Evolutionary conservation across 1,140 invertebrate species (phyloP).

Genomic region (Zaprionus vittiger): DNA sequence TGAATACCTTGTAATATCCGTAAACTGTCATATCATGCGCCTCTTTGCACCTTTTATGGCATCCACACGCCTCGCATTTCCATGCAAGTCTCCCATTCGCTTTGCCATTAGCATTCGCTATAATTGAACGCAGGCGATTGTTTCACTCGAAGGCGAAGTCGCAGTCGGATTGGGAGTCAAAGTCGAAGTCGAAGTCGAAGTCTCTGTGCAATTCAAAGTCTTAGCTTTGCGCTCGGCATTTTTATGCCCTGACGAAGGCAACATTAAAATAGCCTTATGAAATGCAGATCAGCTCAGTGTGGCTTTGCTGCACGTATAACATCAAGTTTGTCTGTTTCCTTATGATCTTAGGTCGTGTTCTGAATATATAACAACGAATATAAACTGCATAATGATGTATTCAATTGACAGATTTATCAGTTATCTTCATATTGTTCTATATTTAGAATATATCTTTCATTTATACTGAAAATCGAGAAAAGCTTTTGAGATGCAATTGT

Average conservation of each 20-base stretch:
- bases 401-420: background rate
- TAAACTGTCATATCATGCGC: constrained; percentile 41
- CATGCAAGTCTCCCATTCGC: constrained; percentile 25
- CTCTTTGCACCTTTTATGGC: constrained; percentile 49
- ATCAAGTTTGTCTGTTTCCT: constrained; percentile 15
- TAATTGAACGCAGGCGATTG: background rate
- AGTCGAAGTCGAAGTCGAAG: background rate
- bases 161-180: background rate
- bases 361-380: background rate
- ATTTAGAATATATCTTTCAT: background rate
- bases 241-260: constrained; percentile 20
- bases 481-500: too few relatives aligned
- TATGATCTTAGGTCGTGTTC: constrained; percentile 10
- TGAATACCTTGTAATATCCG: constrained; percentile 37
- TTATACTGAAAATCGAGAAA: background rate
- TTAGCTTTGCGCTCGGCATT: constrained; percentile 6
- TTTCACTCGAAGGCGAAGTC: background rate
- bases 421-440: background rate
- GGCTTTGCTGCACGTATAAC: background rate
- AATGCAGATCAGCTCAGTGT: constrained; percentile 21
- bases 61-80: constrained; percentile 42
- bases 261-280: constrained; percentile 22
- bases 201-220: background rate
- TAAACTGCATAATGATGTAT: background rate
- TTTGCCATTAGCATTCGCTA: background rate